Conservation (phyloP, 2,888 invertebrate genomes). For the Xestia xanthographa region DNA sequence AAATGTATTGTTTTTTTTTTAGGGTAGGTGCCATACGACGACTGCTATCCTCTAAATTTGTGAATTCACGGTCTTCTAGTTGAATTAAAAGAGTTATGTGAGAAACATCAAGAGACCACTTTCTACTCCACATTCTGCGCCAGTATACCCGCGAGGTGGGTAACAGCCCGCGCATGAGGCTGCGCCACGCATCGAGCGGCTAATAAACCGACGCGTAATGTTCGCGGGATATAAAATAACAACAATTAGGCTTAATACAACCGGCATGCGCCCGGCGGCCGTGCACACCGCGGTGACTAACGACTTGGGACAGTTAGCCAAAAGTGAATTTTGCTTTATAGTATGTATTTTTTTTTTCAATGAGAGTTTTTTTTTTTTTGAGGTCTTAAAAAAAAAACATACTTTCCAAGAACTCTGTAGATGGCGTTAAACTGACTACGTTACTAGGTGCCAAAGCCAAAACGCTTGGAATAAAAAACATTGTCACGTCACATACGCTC, state of each 20-base stretch:
- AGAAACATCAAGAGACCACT: neutral
- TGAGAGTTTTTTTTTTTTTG: no score
- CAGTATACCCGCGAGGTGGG: slow-evolving; percentile 21
- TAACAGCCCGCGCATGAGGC: slow-evolving; percentile 54
- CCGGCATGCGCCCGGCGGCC: slow-evolving; percentile 48
- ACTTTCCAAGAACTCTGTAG: no score
- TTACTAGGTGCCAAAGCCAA: no score
- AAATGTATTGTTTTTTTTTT: no score
- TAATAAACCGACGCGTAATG: slow-evolving; percentile 68
- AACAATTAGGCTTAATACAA: slow-evolving; percentile 74
- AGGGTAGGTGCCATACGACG: no score
- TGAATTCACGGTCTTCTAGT: no score
- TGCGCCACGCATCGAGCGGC: slow-evolving; percentile 65
- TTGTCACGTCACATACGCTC: no score
- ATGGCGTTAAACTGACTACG: no score
- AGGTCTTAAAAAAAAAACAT: no score
- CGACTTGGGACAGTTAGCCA: slow-evolving; percentile 36
- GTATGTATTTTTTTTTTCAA: neutral
- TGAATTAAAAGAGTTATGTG: neutral
- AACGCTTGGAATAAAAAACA: no score
- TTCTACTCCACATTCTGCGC: neutral
- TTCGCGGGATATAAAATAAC: slow-evolving; percentile 73
- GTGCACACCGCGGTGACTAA: slow-evolving; percentile 14
- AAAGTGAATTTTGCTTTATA: neutral
- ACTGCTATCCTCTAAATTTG: no score